Conservation (phyloP, 1,140 invertebrate genomes). For the Neodiprion pinetum region DNA sequence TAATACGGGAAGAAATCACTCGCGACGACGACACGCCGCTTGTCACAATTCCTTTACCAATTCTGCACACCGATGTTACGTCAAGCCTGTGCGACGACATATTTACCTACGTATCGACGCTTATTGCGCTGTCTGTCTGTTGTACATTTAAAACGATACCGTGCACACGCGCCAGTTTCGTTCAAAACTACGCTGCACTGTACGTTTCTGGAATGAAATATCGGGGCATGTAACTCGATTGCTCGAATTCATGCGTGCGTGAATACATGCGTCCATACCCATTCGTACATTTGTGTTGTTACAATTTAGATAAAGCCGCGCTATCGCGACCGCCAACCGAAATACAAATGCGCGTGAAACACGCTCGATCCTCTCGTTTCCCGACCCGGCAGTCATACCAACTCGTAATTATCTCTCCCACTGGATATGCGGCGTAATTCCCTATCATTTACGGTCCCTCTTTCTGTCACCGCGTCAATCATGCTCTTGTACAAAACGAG, state of each 20-base stretch:
- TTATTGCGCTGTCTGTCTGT: too few species aligned
- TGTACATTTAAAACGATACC: too few species aligned
- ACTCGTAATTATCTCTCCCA: neutral
- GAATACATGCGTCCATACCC: neutral
- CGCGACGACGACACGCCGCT: neutral
- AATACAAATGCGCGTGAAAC: neutral
- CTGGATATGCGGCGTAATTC: neutral
- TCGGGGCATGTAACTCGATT: too few species aligned
- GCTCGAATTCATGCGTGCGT: neutral
- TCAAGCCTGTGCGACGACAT: too few species aligned
- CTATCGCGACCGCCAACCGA: neutral
- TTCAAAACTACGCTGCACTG: too few species aligned
- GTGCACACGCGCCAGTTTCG: too few species aligned
- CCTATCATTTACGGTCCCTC: neutral
- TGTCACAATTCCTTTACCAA: too few species aligned
- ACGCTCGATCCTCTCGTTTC: neutral
- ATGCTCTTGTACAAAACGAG: too few species aligned
- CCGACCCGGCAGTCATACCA: neutral
- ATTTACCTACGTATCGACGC: too few species aligned
- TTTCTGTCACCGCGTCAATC: neutral
- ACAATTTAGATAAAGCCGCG: neutral
- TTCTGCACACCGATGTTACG: too few species aligned
- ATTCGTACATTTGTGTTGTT: too few species aligned
- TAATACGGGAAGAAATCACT: neutral
- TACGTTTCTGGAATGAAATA: too few species aligned